Conservation (phyloP, 2,888 invertebrate species). For the Biston stratarius region DNA sequence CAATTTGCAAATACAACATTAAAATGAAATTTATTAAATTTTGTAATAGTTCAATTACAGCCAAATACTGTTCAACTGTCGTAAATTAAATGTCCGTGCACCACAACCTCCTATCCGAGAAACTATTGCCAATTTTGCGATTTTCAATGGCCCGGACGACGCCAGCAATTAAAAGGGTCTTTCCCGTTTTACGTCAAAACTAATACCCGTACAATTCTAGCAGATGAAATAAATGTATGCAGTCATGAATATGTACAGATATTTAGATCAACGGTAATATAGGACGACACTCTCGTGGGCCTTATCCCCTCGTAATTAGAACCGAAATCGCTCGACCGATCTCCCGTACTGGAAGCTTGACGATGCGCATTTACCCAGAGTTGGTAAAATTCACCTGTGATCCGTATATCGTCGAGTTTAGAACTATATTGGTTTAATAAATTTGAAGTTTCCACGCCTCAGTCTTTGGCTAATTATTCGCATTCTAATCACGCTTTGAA, state of each 20-base stretch:
- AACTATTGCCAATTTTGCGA: conserved; percentile 24
- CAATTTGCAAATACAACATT: too few species aligned
- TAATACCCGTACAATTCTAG: conserved; percentile 20
- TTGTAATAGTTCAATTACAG: conserved; percentile 19
- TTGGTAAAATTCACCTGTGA: conserved; percentile 4
- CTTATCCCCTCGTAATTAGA: conserved; percentile 1
- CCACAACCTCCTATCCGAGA: conserved; percentile 14
- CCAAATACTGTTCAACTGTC: not conserved
- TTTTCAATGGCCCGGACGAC: conserved; percentile 12
- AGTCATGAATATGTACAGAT: conserved; percentile 20
- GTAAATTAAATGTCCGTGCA: conserved; percentile 18
- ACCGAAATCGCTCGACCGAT: conserved; percentile 4
- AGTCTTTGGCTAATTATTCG: conserved; percentile 17
- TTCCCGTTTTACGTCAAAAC: conserved; percentile 17
- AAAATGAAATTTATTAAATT: not conserved
- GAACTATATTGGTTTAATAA: conserved; percentile 6
- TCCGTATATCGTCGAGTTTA: conserved; percentile 14
- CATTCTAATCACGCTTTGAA: conserved; percentile 28
- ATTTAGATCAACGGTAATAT: conserved; percentile 19
- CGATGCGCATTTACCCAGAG: conserved; percentile 3
- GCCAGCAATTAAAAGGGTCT: conserved; percentile 20
- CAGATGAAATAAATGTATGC: conserved; percentile 30
- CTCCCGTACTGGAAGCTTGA: not conserved
- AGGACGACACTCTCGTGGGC: not conserved
- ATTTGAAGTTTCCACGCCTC: conserved; percentile 10